Base-by-base conservation (phyloP, 2,888 invertebrate species). In the Standfussiana lucernea region DNA sequence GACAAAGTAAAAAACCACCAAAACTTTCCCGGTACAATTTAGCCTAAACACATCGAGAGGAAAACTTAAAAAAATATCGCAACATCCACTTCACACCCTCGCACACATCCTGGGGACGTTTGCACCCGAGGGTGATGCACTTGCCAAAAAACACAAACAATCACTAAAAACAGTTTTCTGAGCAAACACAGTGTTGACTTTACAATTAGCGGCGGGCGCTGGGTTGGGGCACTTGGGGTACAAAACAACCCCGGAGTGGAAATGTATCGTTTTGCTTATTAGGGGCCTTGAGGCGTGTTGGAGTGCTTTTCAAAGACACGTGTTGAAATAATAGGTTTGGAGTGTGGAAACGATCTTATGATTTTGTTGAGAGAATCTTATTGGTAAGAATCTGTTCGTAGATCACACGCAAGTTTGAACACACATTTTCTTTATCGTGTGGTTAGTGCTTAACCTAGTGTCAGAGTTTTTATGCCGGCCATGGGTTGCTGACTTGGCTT, bases 131-230 rank as follows among this genome's bases (percentile, higher is more conserved):
- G 73, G 72, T 77, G 80, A 59, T 84, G 92, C 91, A 92, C 92
- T 91, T 89, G 89, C 90, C 90, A 91, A 92, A 92, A 92, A 93
- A 93, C 88, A 92, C 91, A 90, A 89, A 90, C 92, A 92, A 91
- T 89, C 91, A 90, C 88, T 90, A 92, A 93, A 88, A 92, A 92
- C 91, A 89, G 84, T 87, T 85, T 79, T 81, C 83, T 80, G 82
- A 71, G 82, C 80, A 83, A 79, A 84, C 87, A 85, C 73, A 78
- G 82, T 94, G 94, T 94, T 94, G 92, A 93, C 93, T 92, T 93
- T 91, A 85, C 94, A 94, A 94, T 94, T 94, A 94, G 88, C 72
- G 76, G 70, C 84, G 81, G 80, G 62, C 73, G 62, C 68, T 72
- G 79, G 81, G 81, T 84, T 79, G 88, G 86, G 86, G 24, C 32